Conservation (phyloP, 2,888 invertebrate genomes). For the Dysmachus trigonus region DNA sequence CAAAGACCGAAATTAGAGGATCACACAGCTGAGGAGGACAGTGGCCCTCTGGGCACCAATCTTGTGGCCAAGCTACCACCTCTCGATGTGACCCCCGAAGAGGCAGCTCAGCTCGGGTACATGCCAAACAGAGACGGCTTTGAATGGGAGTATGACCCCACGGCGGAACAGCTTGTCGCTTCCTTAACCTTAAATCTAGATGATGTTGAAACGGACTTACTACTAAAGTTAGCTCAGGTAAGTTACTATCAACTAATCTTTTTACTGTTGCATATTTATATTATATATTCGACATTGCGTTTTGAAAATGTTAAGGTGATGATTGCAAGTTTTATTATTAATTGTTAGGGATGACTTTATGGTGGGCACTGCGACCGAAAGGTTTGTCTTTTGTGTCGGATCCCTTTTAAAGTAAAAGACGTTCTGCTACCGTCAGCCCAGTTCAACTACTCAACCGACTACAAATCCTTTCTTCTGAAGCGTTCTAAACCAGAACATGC, state of each 20-base stretch:
- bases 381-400: no score
- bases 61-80: conserved; percentile 77
- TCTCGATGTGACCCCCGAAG: conserved; percentile 81
- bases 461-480: no score
- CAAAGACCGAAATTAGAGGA: conserved; percentile 77
- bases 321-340: no score
- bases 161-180: conserved; percentile 90
- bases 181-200: conserved; percentile 83
- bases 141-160: conserved; percentile 92
- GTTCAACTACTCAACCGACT: no score
- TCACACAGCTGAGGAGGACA: conserved; percentile 77
- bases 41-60: conserved; percentile 79
- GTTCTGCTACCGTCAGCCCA: no score
- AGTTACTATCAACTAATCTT: not conserved
- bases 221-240: conserved; percentile 83
- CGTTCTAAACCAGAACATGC: no score
- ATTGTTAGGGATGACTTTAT: no score
- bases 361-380: no score
- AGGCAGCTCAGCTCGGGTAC: conserved; percentile 89
- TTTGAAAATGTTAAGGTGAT: not conserved
- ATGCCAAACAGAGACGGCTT: conserved; percentile 97
- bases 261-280: not conserved
- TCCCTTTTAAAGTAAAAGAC: no score
- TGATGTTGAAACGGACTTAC: conserved; percentile 89
- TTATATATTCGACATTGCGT: not conserved